A percentile compares a stretch with the other conserved stretches of the same genome.
Evolutionary conservation across 2,888 invertebrate genomes (phyloP).

Genomic region (Cheilosia impressa): DNA sequence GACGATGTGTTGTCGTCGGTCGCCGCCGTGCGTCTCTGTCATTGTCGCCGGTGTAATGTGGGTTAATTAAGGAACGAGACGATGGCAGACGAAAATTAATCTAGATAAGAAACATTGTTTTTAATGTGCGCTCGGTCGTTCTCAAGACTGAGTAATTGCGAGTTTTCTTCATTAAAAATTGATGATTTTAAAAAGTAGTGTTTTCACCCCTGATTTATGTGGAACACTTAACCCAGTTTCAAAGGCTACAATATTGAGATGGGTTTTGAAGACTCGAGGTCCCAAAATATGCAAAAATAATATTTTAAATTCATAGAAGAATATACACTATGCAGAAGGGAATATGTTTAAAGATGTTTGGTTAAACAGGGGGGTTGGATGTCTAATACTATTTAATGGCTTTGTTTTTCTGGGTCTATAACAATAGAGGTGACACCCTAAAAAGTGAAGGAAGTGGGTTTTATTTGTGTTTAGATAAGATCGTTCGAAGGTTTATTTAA

Average conservation of each 20-base stretch:
- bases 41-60: constrained; percentile 4
- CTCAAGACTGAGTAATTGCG: constrained; percentile 1
- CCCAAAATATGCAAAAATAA: no score
- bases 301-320: no score
- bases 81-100: constrained; percentile 43
- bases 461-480: no score
- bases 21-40: background rate
- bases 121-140: background rate
- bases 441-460: no score
- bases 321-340: no score
- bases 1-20: background rate
- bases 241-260: background rate
- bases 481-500: no score
- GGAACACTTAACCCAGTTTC: background rate
- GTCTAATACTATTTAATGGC: no score
- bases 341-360: no score
- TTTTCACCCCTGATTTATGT: background rate
- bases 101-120: constrained; percentile 11
- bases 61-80: constrained; percentile 36
- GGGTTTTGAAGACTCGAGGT: no score
- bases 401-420: no score
- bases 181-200: background rate
- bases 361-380: no score
- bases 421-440: no score
- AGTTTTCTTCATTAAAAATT: constrained; percentile 1